Evolutionary conservation across 2,113 vertebrate genomes (phyloP), one percentile per base, ranked within the genome.

Genomic region (Clarias macrocephalus): DNA sequence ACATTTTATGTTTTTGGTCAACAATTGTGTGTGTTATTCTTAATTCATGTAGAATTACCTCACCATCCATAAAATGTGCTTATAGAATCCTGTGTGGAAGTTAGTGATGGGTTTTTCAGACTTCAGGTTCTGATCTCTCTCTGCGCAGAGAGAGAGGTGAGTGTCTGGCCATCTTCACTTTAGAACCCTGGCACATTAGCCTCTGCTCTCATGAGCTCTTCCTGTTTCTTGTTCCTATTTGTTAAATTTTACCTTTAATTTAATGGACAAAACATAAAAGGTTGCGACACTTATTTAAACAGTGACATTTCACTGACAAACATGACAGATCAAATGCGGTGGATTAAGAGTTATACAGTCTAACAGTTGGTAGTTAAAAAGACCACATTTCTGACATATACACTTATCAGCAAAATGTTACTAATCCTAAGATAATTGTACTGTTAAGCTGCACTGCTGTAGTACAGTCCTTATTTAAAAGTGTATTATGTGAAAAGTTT

Each of bases 351-450:
- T 76, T 85, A 59, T 33, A n/a, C n/a, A 63, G 54, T 81, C 42
- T 37, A 81, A 62, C 13, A 48, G 25, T 15, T 18, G 13, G 7
- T 11, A 52, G 25, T 0, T 30, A 54, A 54, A 8, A 56, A 13
- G n/a, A 54, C 23, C 13, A 23, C 33, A 23, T 48, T 3, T 62
- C 33, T 10, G 19, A 48, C n/a, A 79, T 42, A 77, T 8, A 65
- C 16, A 33, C 16, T 19, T 9, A 16, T 56, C 25, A 52, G 12
- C 73, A 85, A 65, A 30, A 66, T 2, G n/a, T 56, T 63, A 80
- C 60, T 66, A 15, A 88, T 57, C 73, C 54, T 48, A 37, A 59
- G 6, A 23, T 87, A 42, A 89, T 85, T n/a, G 87, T 90, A 84
- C 87, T 75, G 16, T 33, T 57, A 13, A 85, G 37, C 63, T 23